Base-by-base conservation (phyloP, 2,113 vertebrate genomes). In the Coracopsis vasa region DNA sequence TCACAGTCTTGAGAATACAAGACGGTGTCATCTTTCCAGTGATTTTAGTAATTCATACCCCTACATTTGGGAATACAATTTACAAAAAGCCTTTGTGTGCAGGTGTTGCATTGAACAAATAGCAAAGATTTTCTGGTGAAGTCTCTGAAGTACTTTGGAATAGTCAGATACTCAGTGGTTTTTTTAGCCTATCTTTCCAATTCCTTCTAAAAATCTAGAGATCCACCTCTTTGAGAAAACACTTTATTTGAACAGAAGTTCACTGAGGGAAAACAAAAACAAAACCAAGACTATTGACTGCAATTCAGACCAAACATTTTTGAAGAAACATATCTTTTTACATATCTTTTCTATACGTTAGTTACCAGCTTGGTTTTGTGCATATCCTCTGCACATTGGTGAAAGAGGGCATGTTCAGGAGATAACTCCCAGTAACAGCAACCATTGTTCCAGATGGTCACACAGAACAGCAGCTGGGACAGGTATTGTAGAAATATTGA, bases 371-470 rank as follows among this genome's bases (percentile, higher is more conserved):
- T 50, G 11, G 0, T 48, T 77, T 60, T 70, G 16, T 80, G 6
- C 4, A 10, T 65, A 72, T 83, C 82, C 13, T 35, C 75, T 64
- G 15, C n/a, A 75, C 12, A 29, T 6, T 24, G 23, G 15, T 60
- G 15, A 86, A 92, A 67, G 8, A 60, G 10, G 29, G 3, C 3
- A 18, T 13, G 12, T 53, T 83, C 7, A 3, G 21, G 9, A 66
- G 8, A n/a, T 21, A 70, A 73, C 5, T 69, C 33, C 17, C 11
- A 47, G 6, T 31, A 78, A 56, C 9, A 77, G 16, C 12, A 45
- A 33, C 3, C 20, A 8, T 9, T 58, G 16, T 7, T 74, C 8
- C 11, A 31, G 2, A 0, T 7, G 7, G 16, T 48, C 18, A 37
- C 7, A 5, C 13, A 80, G 45, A 92, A 65, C 6, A 61, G 21